Percentiles rank a stretch among this genome's conserved stretches.
These are phyloP conservation scores for Drosophila baimaii DNA, from an alignment of 1,140 invertebrate species.

Conservation along the genomic window DNA sequence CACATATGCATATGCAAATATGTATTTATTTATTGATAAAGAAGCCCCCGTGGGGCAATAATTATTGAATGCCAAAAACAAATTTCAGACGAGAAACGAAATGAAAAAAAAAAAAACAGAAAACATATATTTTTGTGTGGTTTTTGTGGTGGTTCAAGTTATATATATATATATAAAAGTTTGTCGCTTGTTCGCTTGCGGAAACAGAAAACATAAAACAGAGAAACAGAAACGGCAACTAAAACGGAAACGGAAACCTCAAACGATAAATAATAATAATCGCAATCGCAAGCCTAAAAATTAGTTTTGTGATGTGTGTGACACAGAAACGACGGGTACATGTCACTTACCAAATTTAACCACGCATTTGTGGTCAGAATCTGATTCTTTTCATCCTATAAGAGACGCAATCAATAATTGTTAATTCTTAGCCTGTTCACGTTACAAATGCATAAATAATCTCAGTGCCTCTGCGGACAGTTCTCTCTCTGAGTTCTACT, in stretches of 20 bases:
- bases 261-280: conserved; percentile 35
- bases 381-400: conserved; percentile 93
- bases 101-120: conserved; percentile 21
- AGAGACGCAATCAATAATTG: conserved; percentile 79
- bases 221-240: conserved; percentile 7
- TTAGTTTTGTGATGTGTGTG: conserved; percentile 48
- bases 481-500: conserved; percentile 26
- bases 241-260: conserved; percentile 38
- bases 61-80: conserved; percentile 57
- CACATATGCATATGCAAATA: conserved; percentile 65
- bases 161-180: conserved; percentile 31
- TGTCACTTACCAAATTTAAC: conserved; percentile 97
- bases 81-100: conserved; percentile 40
- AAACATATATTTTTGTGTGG: conserved; percentile 44
- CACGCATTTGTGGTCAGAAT: conserved; percentile 98
- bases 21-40: conserved; percentile 62
- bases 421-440: conserved; percentile 49
- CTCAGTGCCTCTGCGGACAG: conserved; percentile 19
- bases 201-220: conserved; percentile 18
- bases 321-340: conserved; percentile 85
- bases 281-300: conserved; percentile 54
- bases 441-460: conserved; percentile 23
- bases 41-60: conserved; percentile 46
- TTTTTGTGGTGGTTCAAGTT: conserved; percentile 51
- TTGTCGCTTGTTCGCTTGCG: conserved; percentile 58